Base-by-base conservation (phyloP, 2,797 vertebrate genomes). In the Malacoraja senta region DNA sequence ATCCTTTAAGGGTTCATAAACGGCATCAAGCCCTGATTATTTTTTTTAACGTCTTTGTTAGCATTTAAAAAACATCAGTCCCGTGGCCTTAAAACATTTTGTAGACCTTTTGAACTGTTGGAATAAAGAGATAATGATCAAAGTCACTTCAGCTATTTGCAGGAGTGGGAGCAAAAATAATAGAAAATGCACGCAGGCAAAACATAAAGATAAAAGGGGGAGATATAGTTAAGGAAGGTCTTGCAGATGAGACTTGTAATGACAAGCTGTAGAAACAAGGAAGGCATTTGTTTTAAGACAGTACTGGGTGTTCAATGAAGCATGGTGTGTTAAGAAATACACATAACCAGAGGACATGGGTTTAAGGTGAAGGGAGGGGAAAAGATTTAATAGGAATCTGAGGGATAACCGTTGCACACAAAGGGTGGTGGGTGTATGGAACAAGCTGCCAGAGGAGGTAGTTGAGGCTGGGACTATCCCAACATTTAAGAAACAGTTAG, bases 81-180 rank as follows among this genome's bases (percentile, higher is more conserved):
- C 17, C 21, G 21, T 88, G 63, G 0, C 63, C 19, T 88, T 88
- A 35, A 32, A 35, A 88, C 21, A 32, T 65, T 88, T 88, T 35
- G 7, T 68, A 8, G n/a, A 32, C 63, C 65, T 88, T 68, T 68
- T 88, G 84, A 68, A 68, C 84, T 68, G 17, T 35, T 65, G n/a
- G 32, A 68, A 68, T 68, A 88, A 88, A 88, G 19, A 68, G 84
- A 88, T 88, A 88, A 68, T 68, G 63, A 88, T 88, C 84, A 88
- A 68, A 88, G 84, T 21, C 65, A 88, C 84, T 88, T 63, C 63
- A 88, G 61, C 63, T 68, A 68, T 88, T 88, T 88, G 63, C 17
- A 88, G 84, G 44, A 68, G 84, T 88, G 63, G 84, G 84, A 88
- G 84, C 29, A 3, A 68, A 68, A 88, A n/a, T 68, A 88, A 65